phyloP scores from a whole-genome alignment of 2,797 vertebrate species.

The Eulemur albifrons region DNA sequence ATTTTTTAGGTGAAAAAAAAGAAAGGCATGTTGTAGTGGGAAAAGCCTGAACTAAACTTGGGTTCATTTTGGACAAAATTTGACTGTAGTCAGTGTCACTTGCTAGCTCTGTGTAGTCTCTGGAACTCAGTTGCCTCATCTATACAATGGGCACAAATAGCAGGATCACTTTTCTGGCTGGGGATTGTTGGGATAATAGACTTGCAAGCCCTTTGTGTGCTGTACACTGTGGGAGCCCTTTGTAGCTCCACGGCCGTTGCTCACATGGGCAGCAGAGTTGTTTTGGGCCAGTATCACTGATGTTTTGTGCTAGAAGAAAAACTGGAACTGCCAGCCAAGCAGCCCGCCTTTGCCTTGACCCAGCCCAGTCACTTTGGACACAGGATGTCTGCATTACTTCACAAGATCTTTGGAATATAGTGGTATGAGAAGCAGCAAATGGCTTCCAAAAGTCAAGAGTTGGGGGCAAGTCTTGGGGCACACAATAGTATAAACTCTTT shows the following conservation, averaged over 20 bases:
- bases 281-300: neutral
- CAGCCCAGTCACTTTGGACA: neutral
- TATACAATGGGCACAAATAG: neutral
- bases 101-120: neutral
- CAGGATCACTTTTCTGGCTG: neutral
- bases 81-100: neutral
- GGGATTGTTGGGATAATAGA: neutral
- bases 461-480: neutral
- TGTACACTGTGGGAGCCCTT: neutral
- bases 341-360: neutral
- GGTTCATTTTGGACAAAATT: neutral
- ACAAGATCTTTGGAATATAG: neutral
- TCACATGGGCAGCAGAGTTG: neutral
- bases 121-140: neutral
- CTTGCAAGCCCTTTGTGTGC: neutral
- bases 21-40: neutral
- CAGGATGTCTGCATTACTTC: neutral
- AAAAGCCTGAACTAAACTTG: neutral
- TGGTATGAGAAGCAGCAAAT: neutral
- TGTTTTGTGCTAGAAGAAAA: neutral
- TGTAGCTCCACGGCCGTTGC: neutral
- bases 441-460: neutral
- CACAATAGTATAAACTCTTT: neutral
- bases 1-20: neutral
- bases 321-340: neutral